phyloP scores from a whole-genome alignment of 2,888 invertebrate species.

The Plutella xylostella region DNA sequence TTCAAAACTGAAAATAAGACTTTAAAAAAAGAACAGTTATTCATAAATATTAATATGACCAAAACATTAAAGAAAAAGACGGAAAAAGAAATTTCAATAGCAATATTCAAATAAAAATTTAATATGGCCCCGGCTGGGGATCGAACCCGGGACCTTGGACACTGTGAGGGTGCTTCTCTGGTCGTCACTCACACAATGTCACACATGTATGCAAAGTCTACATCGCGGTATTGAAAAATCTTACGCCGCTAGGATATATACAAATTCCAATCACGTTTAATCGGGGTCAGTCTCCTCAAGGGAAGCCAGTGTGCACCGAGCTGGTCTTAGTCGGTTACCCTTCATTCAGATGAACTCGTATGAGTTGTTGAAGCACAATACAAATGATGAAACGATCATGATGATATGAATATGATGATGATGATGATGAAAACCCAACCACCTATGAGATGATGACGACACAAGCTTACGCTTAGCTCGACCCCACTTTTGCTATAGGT shows the following conservation, averaged over 20 bases:
- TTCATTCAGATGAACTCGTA: background rate
- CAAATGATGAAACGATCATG: background rate
- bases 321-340: background rate
- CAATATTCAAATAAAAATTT: no score
- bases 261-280: background rate
- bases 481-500: background rate
- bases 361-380: no score
- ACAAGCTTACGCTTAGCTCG: background rate
- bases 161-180: no score
- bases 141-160: no score
- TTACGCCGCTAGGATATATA: background rate
- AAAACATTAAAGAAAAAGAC: no score
- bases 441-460: background rate
- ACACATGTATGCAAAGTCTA: background rate
- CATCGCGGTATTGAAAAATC: background rate
- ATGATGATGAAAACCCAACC: background rate
- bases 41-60: no score
- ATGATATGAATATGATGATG: background rate
- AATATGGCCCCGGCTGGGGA: no score
- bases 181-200: background rate
- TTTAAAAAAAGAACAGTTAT: no score
- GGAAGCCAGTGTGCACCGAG: background rate
- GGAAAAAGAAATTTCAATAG: no score
- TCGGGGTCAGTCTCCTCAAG: constrained; percentile 1
- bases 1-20: no score